These are phyloP conservation scores for Neoitamus cyanurus DNA, from an alignment of 2,888 invertebrate genomes.

Conservation along the genomic window DNA sequence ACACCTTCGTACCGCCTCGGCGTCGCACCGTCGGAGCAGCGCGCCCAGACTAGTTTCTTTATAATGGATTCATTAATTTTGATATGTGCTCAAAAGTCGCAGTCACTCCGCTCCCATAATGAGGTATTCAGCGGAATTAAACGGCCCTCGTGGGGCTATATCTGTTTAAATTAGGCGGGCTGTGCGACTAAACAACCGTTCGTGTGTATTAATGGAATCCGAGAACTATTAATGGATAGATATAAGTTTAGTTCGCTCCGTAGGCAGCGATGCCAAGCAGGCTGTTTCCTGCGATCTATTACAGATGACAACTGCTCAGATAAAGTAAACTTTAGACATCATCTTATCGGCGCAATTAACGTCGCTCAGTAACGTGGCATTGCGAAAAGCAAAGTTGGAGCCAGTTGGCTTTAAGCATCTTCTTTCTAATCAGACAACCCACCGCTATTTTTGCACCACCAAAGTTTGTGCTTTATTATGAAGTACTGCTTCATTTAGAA, in stretches of 20 bases:
- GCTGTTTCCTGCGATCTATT: neutral
- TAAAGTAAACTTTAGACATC: neutral
- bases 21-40: neutral
- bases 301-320: neutral
- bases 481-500: no score
- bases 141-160: neutral
- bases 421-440: neutral
- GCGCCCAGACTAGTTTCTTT: neutral
- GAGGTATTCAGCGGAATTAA: neutral
- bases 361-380: neutral
- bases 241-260: neutral
- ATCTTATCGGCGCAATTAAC: neutral
- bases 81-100: conserved; percentile 6
- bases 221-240: neutral
- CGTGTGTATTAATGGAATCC: conserved; percentile 6
- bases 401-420: neutral
- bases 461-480: no score
- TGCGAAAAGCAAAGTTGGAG: neutral
- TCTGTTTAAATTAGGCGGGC: neutral
- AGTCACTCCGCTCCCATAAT: neutral
- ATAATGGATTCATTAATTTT: conserved; percentile 30
- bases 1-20: neutral
- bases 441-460: no score
- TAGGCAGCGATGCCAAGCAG: neutral
- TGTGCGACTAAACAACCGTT: neutral